Percentiles rank a stretch among this genome's conserved stretches.
These are phyloP conservation scores for Palaemon carinicauda DNA, from an alignment of 1,140 invertebrate genomes.

Conservation along the genomic window DNA sequence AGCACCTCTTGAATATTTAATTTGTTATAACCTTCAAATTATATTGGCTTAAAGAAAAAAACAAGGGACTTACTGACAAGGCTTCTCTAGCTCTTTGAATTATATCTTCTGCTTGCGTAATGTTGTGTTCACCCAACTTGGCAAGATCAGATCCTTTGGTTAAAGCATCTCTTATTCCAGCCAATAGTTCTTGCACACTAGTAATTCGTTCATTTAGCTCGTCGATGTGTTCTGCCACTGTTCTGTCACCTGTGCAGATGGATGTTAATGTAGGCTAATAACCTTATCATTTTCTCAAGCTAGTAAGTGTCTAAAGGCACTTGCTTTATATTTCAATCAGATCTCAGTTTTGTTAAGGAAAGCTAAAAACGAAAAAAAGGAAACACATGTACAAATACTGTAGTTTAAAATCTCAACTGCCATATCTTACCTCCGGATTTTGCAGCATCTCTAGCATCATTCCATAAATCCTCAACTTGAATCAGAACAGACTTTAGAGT, in stretches of 20 bases:
- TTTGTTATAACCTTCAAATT: too few relatives aligned
- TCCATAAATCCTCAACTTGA: constrained; percentile 75
- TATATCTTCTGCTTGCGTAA: constrained; percentile 78
- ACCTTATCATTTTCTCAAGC: too few relatives aligned
- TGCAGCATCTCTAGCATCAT: constrained; percentile 69
- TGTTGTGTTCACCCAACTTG: constrained; percentile 72
- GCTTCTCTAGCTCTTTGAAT: constrained; percentile 77
- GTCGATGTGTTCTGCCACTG: constrained; percentile 51
- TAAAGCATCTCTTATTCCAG: constrained; percentile 65
- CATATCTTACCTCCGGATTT: constrained; percentile 69
- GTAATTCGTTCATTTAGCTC: constrained; percentile 65
- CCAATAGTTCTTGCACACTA: constrained; percentile 66
- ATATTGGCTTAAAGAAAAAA: background rate
- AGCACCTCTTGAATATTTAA: too few relatives aligned
- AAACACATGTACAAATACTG: too few relatives aligned
- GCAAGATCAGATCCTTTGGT: constrained; percentile 72
- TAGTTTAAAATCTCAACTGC: background rate
- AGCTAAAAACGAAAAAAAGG: too few relatives aligned
- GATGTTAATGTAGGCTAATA: background rate
- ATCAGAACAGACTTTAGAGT: constrained; percentile 77
- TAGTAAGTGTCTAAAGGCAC: too few relatives aligned
- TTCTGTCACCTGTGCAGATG: constrained; percentile 52
- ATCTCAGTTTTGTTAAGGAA: too few relatives aligned
- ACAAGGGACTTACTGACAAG: constrained; percentile 66
- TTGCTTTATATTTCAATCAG: too few relatives aligned